Conservation (phyloP, 2,113 vertebrate genomes). For the Vicugna pacos region DNA sequence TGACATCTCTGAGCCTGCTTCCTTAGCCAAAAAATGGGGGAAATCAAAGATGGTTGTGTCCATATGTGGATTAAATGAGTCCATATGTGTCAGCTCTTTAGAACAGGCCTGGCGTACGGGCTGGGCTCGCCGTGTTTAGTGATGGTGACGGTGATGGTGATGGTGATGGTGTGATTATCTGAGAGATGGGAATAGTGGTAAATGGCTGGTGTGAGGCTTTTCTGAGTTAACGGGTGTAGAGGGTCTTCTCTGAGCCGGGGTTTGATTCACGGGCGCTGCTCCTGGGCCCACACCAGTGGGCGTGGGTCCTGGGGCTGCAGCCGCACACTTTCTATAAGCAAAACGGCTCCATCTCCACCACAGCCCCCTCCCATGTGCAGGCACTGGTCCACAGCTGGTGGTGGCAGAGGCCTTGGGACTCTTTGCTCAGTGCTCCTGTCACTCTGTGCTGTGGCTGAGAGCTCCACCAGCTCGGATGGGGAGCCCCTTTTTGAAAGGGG, state of each 20-base stretch:
- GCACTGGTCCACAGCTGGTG: fast-evolving
- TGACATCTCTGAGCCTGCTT: neutral
- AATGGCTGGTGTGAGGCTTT: neutral
- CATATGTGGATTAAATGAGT: neutral
- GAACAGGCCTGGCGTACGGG: fast-evolving
- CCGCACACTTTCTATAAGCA: neutral
- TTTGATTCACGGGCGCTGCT: fast-evolving
- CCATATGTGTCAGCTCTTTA: fast-evolving
- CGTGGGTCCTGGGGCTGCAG: neutral
- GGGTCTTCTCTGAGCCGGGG: neutral
- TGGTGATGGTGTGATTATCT: fast-evolving
- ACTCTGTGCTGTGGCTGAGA: neutral
- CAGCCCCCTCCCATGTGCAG: neutral
- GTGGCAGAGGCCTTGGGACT: fast-evolving
- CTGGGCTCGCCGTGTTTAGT: too few species aligned
- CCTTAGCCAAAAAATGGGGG: neutral
- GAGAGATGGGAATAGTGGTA: fast-evolving
- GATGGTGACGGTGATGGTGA: too few species aligned
- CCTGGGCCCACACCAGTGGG: neutral
- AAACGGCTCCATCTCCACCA: neutral
- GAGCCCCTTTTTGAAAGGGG: neutral
- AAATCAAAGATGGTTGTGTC: neutral
- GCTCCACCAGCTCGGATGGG: neutral
- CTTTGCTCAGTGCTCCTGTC: fast-evolving
- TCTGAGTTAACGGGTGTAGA: fast-evolving